Base-by-base conservation (phyloP, 2,797 vertebrate species). In the Chloroceryle inda region DNA sequence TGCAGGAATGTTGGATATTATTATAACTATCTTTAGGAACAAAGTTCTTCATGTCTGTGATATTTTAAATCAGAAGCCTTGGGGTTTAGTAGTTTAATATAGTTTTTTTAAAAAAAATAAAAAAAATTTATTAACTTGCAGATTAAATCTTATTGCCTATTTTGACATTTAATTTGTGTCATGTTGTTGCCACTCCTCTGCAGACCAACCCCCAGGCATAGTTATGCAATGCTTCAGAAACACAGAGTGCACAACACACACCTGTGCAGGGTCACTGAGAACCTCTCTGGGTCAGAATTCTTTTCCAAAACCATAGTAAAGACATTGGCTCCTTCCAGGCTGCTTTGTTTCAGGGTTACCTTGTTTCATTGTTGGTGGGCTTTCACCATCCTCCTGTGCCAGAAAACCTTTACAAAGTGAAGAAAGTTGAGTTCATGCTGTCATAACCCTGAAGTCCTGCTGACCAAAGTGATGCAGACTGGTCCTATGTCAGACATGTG, bases 231-330 rank as follows among this genome's bases (percentile, higher is more conserved):
- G 17, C 29, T 74, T 63, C 50, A n/a, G 21, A 42, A 58, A 20
- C 18, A 58, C 10, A 56, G 3, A 15, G 37, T 4, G 14, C 49
- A n/a, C 19, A 52, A 26, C 42, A 42, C 0, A 1, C 31, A 15
- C 26, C 10, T 13, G 11, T 38, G 37, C 24, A 75, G 24, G 23
- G 18, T 19, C 27, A 26, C 42, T 13, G 29, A 71, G 42, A 35
- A 12, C 10, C 23, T 8, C 15, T 22, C 6, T 7, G 8, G 4
- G 10, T 23, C 40, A 38, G 23, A 13, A 75, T 29, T 59, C 15
- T 67, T 33, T 37, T 27, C 69, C 63, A 38, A 74, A 71, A 59
- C 35, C 15, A 1, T 13, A 49, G 27, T 13, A 55, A 52, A 63
- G 16, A 37, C 17, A 52, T 8, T 11, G 27, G 20, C 6, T 87